Percentiles rank a stretch among this genome's conserved stretches.
Evolutionary conservation across 2,113 vertebrate genomes (phyloP).

Genomic region (Psammodynastes pulverulentus): DNA sequence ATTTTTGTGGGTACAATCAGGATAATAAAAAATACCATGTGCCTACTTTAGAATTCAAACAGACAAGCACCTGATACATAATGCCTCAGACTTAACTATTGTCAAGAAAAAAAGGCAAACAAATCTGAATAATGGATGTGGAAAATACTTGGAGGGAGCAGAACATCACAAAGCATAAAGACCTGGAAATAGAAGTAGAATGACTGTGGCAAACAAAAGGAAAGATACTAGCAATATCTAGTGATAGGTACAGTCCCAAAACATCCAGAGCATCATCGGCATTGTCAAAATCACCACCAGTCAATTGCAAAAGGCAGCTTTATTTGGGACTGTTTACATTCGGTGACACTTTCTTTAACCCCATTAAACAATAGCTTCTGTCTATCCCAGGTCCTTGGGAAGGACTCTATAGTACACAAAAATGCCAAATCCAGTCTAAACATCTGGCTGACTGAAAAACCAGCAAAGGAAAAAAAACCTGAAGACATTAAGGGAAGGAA

Average conservation of each 20-base stretch:
- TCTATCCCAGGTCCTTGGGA: neutral
- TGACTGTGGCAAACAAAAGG: neutral
- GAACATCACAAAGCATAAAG: neutral
- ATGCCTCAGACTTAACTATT: neutral
- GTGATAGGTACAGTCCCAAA: neutral
- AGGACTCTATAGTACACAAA: neutral
- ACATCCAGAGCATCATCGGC: neutral
- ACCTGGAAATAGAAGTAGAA: neutral
- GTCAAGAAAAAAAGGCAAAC: neutral
- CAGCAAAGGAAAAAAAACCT: neutral
- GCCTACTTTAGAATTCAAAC: neutral
- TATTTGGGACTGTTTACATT: neutral
- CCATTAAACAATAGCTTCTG: neutral
- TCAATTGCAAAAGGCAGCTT: neutral
- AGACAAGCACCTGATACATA: neutral
- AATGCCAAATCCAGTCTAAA: neutral
- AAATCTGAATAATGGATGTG: neutral
- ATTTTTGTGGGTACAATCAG: neutral
- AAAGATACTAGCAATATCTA: neutral
- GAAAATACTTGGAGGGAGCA: neutral
- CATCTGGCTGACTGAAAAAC: neutral
- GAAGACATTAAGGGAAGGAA: neutral
- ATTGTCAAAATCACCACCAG: neutral
- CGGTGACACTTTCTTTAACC: neutral
- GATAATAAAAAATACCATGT: neutral